Evolutionary conservation across 2,888 invertebrate species (phyloP), one percentile per base, ranked within the genome.

Genomic region (Tetropium fuscum): DNA sequence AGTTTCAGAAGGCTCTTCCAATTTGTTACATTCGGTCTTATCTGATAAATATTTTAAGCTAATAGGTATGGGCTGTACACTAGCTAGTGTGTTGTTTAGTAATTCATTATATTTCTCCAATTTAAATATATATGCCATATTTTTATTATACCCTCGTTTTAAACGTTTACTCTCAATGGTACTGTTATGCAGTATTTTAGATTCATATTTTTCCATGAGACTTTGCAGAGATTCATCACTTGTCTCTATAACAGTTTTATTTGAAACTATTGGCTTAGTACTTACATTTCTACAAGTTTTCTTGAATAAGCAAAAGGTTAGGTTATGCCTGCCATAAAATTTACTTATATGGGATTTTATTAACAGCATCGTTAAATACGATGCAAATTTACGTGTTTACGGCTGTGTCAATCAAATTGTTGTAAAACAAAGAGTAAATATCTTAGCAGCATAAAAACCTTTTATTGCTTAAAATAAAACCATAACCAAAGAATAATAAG

Each of bases 1-100:
- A 25, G 22, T 34, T 30, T 44, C 7, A 10, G 25, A 8, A 16
- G 8, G 7, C 1, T 11, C 13, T 19, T 44, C 16, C 11, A 16
- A 8, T 20, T 5, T 22, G 15, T 27, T 16, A 0, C n/a, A 25
- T 1, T 53, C 49, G 16, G n/a, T 36, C 36, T 54, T 16, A 8
- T 54, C 32, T 16, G 41, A 43, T 3, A 55, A 22, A 48, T 38
- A 53, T 20, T 60, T 60, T 30, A 60, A 38, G 13, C 47, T 48
- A 36, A 60, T n/a, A 5, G 60, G 60, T n/a, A 60, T 20, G n/a
- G 60, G 60, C 13, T 60, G 56, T 22, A 56, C 15, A 3, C 25
- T 32, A 25, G 48, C 48, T 34, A 59, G 27, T 10, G 11, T 13
- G 19, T 41, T 8, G 36, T 47, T 59, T 19, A 43, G 11, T 6